Conservation (phyloP, 2,113 vertebrate genomes). For the Eudyptes chrysolophus region DNA sequence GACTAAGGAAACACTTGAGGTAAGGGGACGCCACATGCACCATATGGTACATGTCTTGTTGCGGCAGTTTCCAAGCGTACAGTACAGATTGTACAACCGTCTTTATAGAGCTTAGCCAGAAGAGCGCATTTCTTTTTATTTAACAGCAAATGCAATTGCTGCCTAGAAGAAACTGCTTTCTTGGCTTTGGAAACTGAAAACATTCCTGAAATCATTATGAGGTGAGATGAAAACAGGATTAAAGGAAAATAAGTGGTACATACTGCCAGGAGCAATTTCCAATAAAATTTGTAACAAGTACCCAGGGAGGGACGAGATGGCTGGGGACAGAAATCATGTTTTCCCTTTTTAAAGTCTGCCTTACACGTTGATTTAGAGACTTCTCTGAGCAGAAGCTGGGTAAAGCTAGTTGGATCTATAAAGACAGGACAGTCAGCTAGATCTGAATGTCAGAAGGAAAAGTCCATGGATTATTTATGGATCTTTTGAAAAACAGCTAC, state of each 20-base stretch:
- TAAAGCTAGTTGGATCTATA: not conserved
- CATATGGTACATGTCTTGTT: conserved; percentile 17
- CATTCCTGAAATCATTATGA: conserved; percentile 50
- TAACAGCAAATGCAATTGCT: conserved; percentile 21
- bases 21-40: not conserved
- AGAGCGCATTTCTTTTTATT: conserved; percentile 33
- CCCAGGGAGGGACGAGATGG: not conserved
- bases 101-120: not conserved
- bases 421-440: not conserved
- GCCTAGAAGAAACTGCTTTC: not conserved
- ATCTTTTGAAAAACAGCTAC: not conserved
- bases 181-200: conserved; percentile 49
- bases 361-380: not conserved
- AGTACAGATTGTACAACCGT: conserved; percentile 40
- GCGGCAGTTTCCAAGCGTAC: not conserved
- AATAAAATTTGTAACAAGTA: not conserved
- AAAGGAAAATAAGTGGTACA: conserved; percentile 17
- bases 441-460: not conserved
- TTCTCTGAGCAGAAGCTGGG: not conserved
- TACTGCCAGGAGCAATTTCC: not conserved
- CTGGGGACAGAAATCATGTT: not conserved
- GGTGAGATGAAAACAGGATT: conserved; percentile 53
- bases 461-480: not conserved
- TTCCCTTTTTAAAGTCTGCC: not conserved
- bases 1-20: not conserved